These are phyloP conservation scores for Halcyon chelicuti DNA, from an alignment of 2,797 vertebrate species.

Conservation along the genomic window DNA sequence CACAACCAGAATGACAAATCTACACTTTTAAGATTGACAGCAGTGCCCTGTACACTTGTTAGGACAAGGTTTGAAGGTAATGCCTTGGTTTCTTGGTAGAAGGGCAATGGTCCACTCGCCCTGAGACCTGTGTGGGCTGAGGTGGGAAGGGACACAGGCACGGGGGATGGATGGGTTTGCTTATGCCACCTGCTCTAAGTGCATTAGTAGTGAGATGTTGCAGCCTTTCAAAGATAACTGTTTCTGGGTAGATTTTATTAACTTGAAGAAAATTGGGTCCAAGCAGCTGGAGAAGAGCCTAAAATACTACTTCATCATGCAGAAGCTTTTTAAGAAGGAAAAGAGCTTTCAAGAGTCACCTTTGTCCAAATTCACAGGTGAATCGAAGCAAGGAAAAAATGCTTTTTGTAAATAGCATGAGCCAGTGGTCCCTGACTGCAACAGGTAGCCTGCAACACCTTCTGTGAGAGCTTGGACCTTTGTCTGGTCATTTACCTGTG, in stretches of 20 bases:
- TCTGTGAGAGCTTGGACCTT: neutral
- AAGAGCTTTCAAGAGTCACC: neutral
- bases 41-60: neutral
- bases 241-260: neutral
- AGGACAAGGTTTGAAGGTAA: neutral
- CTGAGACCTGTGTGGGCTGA: fast-evolving
- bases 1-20: neutral
- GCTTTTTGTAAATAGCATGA: neutral
- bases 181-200: neutral
- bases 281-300: neutral
- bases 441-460: neutral
- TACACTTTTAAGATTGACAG: fast-evolving
- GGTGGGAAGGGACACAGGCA: fast-evolving
- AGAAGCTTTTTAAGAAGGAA: neutral
- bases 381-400: neutral
- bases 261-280: neutral
- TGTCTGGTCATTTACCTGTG: neutral
- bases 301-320: neutral
- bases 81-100: neutral
- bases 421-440: fast-evolving
- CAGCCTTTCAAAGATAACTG: neutral
- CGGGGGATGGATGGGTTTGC: fast-evolving
- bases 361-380: neutral
- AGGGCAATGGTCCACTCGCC: neutral
- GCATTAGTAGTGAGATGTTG: neutral